These are phyloP conservation scores for Hemicentrotus pulcherrimus DNA, from an alignment of 35 echinoderm and acorn worm species.

Conservation along the genomic window DNA sequence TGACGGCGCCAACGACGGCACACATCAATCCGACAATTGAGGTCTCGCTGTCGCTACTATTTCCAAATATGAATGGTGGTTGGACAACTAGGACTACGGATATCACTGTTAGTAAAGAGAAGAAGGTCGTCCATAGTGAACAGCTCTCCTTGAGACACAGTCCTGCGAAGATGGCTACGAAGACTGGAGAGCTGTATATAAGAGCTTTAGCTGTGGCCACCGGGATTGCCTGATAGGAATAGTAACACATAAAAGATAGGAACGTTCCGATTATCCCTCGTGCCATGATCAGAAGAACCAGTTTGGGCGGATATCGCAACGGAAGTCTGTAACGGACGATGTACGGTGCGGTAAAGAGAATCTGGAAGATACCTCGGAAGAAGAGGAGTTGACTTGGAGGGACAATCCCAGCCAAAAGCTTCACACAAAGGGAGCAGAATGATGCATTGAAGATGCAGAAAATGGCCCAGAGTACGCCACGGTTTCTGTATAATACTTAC, in stretches of 20 bases:
- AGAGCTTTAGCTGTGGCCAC: slow-evolving; percentile 8
- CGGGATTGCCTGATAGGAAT: slow-evolving; percentile 31
- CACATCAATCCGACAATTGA: background rate
- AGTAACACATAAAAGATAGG: slow-evolving; percentile 14
- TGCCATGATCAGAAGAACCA: background rate
- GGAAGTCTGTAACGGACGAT: background rate
- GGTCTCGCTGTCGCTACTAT: background rate
- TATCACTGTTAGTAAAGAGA: background rate
- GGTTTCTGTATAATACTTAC: background rate
- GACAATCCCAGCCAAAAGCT: background rate
- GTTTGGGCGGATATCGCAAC: background rate
- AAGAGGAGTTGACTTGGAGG: background rate
- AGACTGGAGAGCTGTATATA: background rate
- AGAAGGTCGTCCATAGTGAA: background rate
- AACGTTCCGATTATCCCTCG: background rate
- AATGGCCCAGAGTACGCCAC: background rate
- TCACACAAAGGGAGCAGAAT: background rate
- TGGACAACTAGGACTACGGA: background rate
- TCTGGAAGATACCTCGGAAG: background rate
- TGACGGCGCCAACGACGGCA: background rate
- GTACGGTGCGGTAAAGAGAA: background rate
- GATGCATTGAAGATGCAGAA: background rate
- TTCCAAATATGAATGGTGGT: slow-evolving; percentile 25
- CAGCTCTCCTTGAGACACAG: background rate
- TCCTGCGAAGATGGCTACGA: background rate